Conservation (phyloP, 35 echinoderm and acorn worm species). For the Lytechinus variegatus region DNA sequence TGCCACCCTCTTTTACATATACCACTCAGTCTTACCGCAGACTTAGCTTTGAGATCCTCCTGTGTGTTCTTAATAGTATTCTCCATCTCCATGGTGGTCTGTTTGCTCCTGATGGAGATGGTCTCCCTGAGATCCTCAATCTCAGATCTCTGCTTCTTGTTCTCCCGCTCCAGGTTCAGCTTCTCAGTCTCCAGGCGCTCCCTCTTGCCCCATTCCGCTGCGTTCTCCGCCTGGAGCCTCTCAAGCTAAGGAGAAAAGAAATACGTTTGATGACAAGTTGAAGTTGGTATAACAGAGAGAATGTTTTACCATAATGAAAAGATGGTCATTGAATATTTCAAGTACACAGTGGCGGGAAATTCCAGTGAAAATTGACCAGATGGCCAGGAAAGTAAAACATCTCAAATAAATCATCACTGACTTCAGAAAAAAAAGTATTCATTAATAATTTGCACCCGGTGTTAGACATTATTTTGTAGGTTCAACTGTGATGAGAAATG, state of each 20-base stretch:
- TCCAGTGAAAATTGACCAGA: too few relatives aligned
- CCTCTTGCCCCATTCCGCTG: conserved; percentile 88
- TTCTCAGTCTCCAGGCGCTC: conserved; percentile 95
- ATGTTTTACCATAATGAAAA: neutral
- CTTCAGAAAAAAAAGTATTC: too few relatives aligned
- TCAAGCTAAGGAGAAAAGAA: conserved; percentile 67
- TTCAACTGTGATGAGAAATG: too few relatives aligned
- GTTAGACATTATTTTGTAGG: too few relatives aligned
- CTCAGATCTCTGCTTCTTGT: conserved; percentile 82
- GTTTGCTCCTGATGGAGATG: conserved; percentile 71
- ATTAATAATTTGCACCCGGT: too few relatives aligned
- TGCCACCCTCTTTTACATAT: too few relatives aligned
- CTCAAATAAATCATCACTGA: too few relatives aligned
- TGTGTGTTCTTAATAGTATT: conserved; percentile 75
- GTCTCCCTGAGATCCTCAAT: conserved; percentile 76
- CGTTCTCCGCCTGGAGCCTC: conserved; percentile 89
- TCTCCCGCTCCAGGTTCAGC: conserved; percentile 81
- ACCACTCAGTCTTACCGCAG: conserved; percentile 43
- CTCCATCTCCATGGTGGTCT: conserved; percentile 72
- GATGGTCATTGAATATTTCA: neutral
- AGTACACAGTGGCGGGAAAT: neutral
- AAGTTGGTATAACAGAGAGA: neutral
- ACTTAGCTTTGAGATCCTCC: conserved; percentile 70
- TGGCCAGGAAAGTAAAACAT: too few relatives aligned
- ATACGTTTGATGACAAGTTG: neutral